These are phyloP conservation scores for Halictus rubicundus DNA, from an alignment of 1,140 invertebrate genomes.

Conservation along the genomic window DNA sequence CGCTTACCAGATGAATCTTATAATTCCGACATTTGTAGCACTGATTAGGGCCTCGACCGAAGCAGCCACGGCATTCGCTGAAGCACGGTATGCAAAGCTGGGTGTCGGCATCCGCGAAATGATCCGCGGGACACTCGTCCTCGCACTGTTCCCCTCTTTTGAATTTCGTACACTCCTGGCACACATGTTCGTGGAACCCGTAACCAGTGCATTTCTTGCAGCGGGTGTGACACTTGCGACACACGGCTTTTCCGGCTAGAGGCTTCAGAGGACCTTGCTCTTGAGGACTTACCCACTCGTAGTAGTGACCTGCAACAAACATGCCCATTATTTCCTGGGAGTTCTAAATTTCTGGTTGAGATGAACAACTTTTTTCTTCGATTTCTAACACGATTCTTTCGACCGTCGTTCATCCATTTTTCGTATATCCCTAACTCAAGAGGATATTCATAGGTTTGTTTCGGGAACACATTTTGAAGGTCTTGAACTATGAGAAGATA, in stretches of 20 bases:
- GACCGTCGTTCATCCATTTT: no score
- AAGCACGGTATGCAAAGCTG: conserved; percentile 90
- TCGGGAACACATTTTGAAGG: no score
- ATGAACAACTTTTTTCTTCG: no score
- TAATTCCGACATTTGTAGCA: conserved; percentile 93
- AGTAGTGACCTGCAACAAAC: conserved; percentile 86
- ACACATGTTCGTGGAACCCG: conserved; percentile 92
- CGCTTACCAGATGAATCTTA: conserved; percentile 86
- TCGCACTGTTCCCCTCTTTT: conserved; percentile 94
- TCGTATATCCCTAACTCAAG: no score
- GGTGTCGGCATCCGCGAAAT: conserved; percentile 88
- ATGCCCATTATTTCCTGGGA: no score
- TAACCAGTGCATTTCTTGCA: conserved; percentile 94
- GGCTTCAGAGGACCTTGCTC: conserved; percentile 86
- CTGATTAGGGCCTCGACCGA: conserved; percentile 87
- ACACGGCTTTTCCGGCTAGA: conserved; percentile 90
- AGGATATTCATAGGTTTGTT: no score
- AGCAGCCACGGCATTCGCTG: conserved; percentile 91
- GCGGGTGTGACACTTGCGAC: conserved; percentile 93
- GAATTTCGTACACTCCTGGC: conserved; percentile 91
- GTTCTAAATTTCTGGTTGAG: no score
- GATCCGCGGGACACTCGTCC: conserved; percentile 92
- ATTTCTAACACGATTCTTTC: no score
- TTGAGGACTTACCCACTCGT: conserved; percentile 90
- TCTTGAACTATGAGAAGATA: no score